Evolutionary conservation across 1,140 invertebrate genomes (phyloP).

Genomic region (Hycleus cichorii): DNA sequence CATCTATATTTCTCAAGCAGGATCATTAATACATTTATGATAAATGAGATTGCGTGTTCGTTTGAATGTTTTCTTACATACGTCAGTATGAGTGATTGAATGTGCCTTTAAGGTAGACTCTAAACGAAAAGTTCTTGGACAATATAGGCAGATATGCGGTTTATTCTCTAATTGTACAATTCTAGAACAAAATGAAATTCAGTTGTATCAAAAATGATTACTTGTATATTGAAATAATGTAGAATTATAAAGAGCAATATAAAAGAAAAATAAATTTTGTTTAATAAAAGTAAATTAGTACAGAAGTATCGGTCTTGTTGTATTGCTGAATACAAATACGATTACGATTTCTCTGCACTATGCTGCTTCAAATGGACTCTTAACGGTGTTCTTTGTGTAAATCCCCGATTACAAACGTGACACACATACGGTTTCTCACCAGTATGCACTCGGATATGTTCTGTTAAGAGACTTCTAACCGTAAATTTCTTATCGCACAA

Average conservation of each 20-base stretch:
- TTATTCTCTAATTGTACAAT: too few relatives aligned
- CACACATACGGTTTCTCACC: slow-evolving; percentile 4
- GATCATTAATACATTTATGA: slow-evolving; percentile 44
- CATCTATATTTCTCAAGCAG: slow-evolving; percentile 32
- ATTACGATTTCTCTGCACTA: not conserved
- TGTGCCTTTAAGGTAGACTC: too few relatives aligned
- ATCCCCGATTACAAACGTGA: slow-evolving; percentile 7
- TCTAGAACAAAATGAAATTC: too few relatives aligned
- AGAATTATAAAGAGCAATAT: not conserved
- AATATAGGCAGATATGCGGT: too few relatives aligned
- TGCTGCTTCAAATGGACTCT: not conserved
- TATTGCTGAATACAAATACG: too few relatives aligned
- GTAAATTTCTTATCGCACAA: not conserved
- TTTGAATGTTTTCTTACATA: too few relatives aligned
- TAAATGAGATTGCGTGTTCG: slow-evolving; percentile 17
- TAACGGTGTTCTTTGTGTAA: not conserved
- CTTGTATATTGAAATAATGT: not conserved
- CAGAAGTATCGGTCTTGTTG: too few relatives aligned
- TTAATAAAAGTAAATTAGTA: not conserved
- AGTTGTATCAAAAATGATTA: too few relatives aligned
- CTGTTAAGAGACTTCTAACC: not conserved
- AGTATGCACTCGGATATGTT: not conserved
- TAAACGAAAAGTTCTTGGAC: too few relatives aligned
- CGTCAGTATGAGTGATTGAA: too few relatives aligned
- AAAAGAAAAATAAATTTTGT: not conserved